Percentiles rank a stretch among this genome's conserved stretches.
phyloP scores from a whole-genome alignment of 2,797 vertebrate species.

The Sebastes paucispinis region DNA sequence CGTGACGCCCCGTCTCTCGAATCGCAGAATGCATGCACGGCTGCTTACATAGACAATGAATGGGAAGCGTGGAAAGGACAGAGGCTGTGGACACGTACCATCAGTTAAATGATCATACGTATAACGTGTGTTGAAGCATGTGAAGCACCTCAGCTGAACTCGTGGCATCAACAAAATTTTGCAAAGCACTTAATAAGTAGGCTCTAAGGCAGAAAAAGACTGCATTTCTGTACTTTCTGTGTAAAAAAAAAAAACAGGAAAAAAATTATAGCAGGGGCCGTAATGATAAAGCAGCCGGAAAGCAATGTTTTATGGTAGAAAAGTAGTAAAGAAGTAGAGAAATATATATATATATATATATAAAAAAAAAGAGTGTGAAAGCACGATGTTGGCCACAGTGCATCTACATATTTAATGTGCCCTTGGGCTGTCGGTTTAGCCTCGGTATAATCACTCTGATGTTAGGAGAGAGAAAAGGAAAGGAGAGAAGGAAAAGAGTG shows the following conservation, averaged over 20 bases:
- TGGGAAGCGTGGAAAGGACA: too few species aligned
- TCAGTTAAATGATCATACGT: background rate
- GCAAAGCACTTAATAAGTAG: background rate
- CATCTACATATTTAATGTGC: constrained; percentile 60
- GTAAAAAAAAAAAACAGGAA: background rate
- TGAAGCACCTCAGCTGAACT: background rate
- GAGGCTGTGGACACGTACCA: too few species aligned
- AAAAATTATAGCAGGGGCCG: background rate
- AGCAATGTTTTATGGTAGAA: background rate
- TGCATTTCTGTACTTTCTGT: constrained; percentile 6
- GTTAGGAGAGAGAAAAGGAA: constrained; percentile 1
- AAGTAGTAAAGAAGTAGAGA: constrained; percentile 13
- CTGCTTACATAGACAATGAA: too few species aligned
- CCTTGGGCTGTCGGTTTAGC: constrained; percentile 48
- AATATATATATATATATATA: constrained; percentile 7
- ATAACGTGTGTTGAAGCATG: background rate
- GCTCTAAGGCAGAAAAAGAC: background rate
- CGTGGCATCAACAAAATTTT: background rate
- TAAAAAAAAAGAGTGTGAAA: background rate
- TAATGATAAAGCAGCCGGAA: constrained; percentile 1
- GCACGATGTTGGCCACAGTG: constrained; percentile 19
- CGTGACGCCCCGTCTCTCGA: too few species aligned
- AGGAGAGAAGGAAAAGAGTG: background rate
- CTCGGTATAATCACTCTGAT: constrained; percentile 28
- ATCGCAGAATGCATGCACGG: too few species aligned